phyloP scores from a whole-genome alignment of 2,113 vertebrate species.

The Myrmophylax atrothorax region DNA sequence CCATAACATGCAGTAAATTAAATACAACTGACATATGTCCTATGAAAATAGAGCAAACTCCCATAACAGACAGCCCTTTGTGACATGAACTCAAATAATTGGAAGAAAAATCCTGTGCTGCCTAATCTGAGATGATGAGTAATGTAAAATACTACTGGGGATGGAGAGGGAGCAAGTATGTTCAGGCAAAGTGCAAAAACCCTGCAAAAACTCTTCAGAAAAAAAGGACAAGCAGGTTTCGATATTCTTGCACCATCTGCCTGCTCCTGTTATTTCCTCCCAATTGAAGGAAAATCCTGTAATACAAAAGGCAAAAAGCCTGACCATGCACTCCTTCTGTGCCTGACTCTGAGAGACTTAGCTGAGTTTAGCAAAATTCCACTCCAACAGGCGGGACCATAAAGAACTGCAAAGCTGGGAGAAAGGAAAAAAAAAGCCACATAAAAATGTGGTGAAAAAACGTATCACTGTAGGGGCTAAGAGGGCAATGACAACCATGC shows the following conservation, averaged over 20 bases:
- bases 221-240: neutral
- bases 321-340: neutral
- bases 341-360: neutral
- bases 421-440: neutral
- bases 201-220: neutral
- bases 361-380: neutral
- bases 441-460: neutral
- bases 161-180: neutral
- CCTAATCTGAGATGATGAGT: neutral
- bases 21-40: neutral
- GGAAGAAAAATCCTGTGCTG: neutral
- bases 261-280: neutral
- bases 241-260: neutral
- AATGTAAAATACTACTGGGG: neutral
- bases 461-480: accelerated
- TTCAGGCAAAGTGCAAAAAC: neutral
- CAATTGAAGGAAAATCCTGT: neutral
- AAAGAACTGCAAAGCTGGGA: neutral
- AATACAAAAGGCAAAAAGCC: neutral
- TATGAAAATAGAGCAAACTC: neutral
- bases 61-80: neutral
- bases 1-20: neutral
- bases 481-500: neutral
- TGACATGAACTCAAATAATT: neutral
- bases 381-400: neutral